Evolutionary conservation across 2,797 vertebrate genomes (phyloP).

Genomic region (Sebastes elongatus): DNA sequence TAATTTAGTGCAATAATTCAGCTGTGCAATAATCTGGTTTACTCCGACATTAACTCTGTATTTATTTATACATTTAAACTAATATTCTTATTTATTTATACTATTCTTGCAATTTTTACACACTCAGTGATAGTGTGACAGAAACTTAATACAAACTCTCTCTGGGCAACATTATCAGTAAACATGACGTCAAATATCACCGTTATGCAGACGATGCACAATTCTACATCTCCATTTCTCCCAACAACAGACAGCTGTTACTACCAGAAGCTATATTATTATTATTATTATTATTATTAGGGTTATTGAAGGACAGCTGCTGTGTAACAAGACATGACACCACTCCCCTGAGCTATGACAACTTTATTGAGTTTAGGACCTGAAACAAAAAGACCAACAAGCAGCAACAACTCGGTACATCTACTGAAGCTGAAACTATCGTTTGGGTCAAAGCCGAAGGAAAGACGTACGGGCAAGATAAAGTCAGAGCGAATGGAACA

Average conservation of each 20-base stretch:
- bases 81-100: no score
- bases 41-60: no score
- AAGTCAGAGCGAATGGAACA: background rate
- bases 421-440: constrained; percentile 4
- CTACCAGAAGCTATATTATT: no score
- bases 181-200: background rate
- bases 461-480: background rate
- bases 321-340: constrained; percentile 8
- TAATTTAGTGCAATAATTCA: no score
- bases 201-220: background rate
- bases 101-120: no score
- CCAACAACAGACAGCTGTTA: background rate
- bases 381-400: constrained; percentile 27
- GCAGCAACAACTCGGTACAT: constrained; percentile 9
- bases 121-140: no score
- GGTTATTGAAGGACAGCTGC: background rate
- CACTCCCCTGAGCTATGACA: constrained; percentile 61
- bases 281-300: no score
- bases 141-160: background rate
- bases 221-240: background rate
- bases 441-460: constrained; percentile 5
- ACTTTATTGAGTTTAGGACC: constrained; percentile 61
- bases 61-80: no score
- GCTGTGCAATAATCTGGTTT: no score
- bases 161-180: background rate